These are phyloP conservation scores for Pachyuromys duprasi DNA, from an alignment of 2,797 vertebrate genomes.

Conservation along the genomic window DNA sequence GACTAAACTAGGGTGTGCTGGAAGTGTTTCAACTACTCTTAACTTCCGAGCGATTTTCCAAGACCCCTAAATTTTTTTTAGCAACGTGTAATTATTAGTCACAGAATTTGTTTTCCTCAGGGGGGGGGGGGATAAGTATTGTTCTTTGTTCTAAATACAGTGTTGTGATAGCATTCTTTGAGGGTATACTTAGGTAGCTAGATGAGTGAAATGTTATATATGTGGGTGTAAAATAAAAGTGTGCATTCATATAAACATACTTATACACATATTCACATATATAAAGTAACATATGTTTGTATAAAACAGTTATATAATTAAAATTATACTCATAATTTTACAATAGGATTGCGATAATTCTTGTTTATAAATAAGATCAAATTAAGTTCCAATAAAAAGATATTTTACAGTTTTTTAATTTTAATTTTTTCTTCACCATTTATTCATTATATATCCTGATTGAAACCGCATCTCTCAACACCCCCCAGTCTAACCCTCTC, in stretches of 20 bases:
- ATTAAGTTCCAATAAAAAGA: background rate
- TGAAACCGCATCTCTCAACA: too few species aligned
- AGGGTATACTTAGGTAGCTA: background rate
- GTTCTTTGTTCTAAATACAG: background rate
- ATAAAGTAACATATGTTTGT: background rate
- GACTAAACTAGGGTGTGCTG: background rate
- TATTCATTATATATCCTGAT: too few species aligned
- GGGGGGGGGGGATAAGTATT: too few species aligned
- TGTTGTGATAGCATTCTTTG: background rate
- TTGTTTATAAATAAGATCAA: background rate
- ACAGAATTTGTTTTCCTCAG: background rate
- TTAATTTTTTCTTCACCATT: too few species aligned
- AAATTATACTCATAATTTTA: background rate
- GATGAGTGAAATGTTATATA: background rate
- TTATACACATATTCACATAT: background rate
- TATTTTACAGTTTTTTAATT: too few species aligned
- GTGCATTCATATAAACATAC: background rate
- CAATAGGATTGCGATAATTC: background rate
- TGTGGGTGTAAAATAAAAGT: too few species aligned
- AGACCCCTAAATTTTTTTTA: background rate
- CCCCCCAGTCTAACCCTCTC: too few species aligned
- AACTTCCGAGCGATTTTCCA: background rate
- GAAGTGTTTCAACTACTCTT: background rate
- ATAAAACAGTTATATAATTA: background rate
- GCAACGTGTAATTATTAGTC: background rate